Evolutionary conservation across 2,113 vertebrate species (phyloP), one percentile per base, ranked within the genome.

Genomic region (Sinosuthora webbiana): DNA sequence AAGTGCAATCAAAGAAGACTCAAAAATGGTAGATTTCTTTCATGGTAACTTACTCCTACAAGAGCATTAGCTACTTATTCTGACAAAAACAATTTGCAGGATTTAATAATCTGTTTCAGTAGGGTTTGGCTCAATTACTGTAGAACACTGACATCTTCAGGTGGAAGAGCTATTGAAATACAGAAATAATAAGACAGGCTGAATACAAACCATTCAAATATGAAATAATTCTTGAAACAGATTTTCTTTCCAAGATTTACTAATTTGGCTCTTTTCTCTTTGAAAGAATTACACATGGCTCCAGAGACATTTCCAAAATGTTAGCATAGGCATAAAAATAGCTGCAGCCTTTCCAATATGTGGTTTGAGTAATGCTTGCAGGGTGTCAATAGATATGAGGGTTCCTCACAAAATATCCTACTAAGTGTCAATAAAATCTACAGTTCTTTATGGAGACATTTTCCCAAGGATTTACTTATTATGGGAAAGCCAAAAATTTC

Each of bases 61-160:
- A 33, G 21, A 69, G 1, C 27, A 68, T 52, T 53, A 52, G 20
- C 17, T 8, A 60, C 41, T 60, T 64, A 56, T 28, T 85, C 73
- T 57, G 20, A 45, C 45, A 80, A 56, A 33, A 79, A 16, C 11
- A 47, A 55, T 53, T 78, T 74, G 41, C 77, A 89, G 27, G 7
- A 19, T 77, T 84, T 23, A 73, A 64, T 68, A 0, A 73, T 13
- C 25, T 74, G 3, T 57, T 91, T 79, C 37, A 57, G 25, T 19
- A 30, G 8, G 20, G 18, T 50, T 77, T 76, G 65, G 18, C 39
- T 93, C 67, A 80, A 20, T 19, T 45, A 28, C 20, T 90, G 71
- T 65, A 71, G 45, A 90, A 93, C 53, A 92, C 63, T 90, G 96
- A 92, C 83, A 86, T 50, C 96, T 86, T 74, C 85, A 86, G 95